These are phyloP conservation scores for Leptopterna dolabrata DNA, from an alignment of 2,888 invertebrate species.

Conservation along the genomic window DNA sequence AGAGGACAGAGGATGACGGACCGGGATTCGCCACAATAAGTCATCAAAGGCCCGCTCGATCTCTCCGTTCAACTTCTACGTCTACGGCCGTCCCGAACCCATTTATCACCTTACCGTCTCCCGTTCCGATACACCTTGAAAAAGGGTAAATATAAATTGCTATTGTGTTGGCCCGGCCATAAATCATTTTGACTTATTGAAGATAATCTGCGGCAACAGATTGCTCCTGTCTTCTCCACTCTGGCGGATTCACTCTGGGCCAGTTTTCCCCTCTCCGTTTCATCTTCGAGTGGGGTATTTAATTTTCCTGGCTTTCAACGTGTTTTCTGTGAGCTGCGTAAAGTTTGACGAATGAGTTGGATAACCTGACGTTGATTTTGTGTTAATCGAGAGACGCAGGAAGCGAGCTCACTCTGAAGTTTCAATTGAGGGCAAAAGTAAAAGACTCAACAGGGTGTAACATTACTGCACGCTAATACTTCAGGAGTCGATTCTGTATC, in stretches of 20 bases:
- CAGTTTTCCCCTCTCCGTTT: neutral
- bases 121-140: slow-evolving; percentile 30
- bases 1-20: neutral
- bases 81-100: neutral
- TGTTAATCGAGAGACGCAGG: too few relatives aligned
- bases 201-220: slow-evolving; percentile 48
- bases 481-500: too few relatives aligned
- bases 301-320: too few relatives aligned
- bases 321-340: too few relatives aligned
- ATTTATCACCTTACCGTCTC: slow-evolving; percentile 14
- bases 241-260: neutral
- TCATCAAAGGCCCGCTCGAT: neutral
- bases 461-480: too few relatives aligned
- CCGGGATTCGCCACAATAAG: neutral
- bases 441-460: too few relatives aligned
- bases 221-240: slow-evolving; percentile 43
- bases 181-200: slow-evolving; percentile 43
- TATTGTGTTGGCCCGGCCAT: slow-evolving; percentile 30
- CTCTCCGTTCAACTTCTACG: neutral
- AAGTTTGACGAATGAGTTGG: too few relatives aligned
- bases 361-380: too few relatives aligned
- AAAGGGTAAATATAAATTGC: slow-evolving; percentile 45
- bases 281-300: neutral
- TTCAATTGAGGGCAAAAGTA: too few relatives aligned
- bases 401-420: too few relatives aligned